Conservation (phyloP, 2,888 invertebrate species). For the Orgyia antiqua region DNA sequence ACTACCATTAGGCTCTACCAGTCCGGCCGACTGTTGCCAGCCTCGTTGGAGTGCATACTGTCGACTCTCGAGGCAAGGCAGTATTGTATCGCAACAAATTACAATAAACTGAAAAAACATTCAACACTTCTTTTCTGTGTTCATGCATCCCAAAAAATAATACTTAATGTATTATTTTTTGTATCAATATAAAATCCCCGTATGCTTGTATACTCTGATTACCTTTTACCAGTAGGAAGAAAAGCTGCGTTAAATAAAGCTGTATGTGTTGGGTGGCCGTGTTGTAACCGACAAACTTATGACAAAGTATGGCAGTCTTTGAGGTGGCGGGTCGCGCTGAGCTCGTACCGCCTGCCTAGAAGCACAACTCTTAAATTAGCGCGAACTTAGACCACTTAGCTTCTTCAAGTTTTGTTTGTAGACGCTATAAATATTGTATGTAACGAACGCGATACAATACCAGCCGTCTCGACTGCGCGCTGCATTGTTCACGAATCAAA, state of each 20-base stretch:
- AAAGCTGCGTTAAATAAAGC: conserved; percentile 53
- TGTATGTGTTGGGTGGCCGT: conserved; percentile 34
- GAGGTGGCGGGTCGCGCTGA: conserved; percentile 36
- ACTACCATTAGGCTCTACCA: no score
- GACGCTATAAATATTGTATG: conserved; percentile 68
- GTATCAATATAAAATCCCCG: no score
- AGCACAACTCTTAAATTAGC: conserved; percentile 72
- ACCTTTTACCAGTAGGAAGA: conserved; percentile 46
- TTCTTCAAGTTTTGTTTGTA: conserved; percentile 73
- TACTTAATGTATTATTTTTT: no score
- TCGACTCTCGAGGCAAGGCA: no score
- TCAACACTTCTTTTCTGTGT: no score
- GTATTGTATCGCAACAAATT: no score
- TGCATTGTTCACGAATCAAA: conserved; percentile 52
- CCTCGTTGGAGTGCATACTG: no score
- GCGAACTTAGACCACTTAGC: conserved; percentile 72
- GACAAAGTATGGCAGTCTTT: conserved; percentile 60
- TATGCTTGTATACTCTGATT: no score
- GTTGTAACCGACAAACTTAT: conserved; percentile 46
- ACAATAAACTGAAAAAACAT: no score
- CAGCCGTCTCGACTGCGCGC: conserved; percentile 37
- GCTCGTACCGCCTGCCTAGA: conserved; percentile 42
- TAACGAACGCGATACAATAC: conserved; percentile 53
- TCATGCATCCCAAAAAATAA: no score
- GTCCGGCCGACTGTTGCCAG: no score